A percentile compares a stretch with the other conserved stretches of the same genome.
These are phyloP conservation scores for Drosophila testacea DNA, from an alignment of 2,888 invertebrate genomes.

Conservation along the genomic window DNA sequence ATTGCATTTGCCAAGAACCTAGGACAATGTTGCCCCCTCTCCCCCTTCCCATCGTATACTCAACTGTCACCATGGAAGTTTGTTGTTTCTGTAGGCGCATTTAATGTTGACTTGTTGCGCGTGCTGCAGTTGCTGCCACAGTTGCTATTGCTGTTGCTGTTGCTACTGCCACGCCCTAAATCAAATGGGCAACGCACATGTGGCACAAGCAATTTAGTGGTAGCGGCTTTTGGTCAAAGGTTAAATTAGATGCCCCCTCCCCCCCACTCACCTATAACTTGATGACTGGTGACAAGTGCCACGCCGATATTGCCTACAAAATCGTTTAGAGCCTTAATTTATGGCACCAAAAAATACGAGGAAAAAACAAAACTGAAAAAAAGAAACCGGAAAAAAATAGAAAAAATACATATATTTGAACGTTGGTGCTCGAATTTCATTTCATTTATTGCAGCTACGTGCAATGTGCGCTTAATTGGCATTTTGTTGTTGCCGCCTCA, in stretches of 20 bases:
- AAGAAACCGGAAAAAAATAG: conserved; percentile 17
- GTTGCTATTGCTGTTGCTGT: conserved; percentile 37
- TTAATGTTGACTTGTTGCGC: conserved; percentile 69
- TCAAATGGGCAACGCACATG: conserved; percentile 61
- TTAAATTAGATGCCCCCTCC: conserved; percentile 70
- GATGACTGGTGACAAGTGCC: conserved; percentile 76
- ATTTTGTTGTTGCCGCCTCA: conserved; percentile 55
- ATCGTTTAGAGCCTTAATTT: conserved; percentile 77
- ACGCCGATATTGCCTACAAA: conserved; percentile 60
- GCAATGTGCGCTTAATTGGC: conserved; percentile 69
- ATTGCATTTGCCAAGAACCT: conserved; percentile 66
- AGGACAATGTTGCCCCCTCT: conserved; percentile 36
- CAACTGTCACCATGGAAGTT: conserved; percentile 19
- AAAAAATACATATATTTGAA: conserved; percentile 33
- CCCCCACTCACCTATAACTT: conserved; percentile 13
- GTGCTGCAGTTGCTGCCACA: conserved; percentile 60
- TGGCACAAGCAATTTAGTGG: conserved; percentile 55
- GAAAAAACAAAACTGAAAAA: conserved; percentile 15
- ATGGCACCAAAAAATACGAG: conserved; percentile 41
- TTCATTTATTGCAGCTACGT: conserved; percentile 69
- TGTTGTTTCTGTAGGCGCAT: conserved; percentile 22
- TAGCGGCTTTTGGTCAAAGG: conserved; percentile 80
- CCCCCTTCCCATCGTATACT: not conserved
- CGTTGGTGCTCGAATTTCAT: conserved; percentile 61
- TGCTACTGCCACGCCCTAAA: conserved; percentile 62